Percentiles rank a stretch among this genome's conserved stretches.
phyloP scores from a whole-genome alignment of 2,888 invertebrate genomes.

The Sussaba pulchella region DNA sequence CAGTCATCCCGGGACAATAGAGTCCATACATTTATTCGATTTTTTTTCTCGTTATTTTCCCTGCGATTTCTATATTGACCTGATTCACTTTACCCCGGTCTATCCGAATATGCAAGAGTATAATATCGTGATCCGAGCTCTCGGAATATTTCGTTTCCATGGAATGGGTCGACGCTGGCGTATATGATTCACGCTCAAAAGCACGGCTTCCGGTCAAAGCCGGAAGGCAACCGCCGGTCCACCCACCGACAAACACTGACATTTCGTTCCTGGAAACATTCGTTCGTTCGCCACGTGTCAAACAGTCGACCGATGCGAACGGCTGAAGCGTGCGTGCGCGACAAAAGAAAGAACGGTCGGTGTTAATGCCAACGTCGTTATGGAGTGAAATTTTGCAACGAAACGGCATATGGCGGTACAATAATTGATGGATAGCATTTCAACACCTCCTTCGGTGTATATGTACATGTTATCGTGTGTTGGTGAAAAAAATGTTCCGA shows the following conservation, averaged over 20 bases:
- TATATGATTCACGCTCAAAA: constrained; percentile 52
- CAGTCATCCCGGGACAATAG: too few species aligned
- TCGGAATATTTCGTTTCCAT: constrained; percentile 38
- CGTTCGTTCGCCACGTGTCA: constrained; percentile 7
- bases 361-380: too few species aligned
- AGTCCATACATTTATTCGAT: not conserved
- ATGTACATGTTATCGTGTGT: too few species aligned
- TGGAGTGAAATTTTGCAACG: too few species aligned
- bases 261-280: constrained; percentile 6
- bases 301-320: too few species aligned
- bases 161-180: constrained; percentile 32
- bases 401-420: not conserved
- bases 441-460: too few species aligned
- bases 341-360: not conserved
- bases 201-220: constrained; percentile 34
- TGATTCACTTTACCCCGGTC: not conserved
- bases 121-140: not conserved
- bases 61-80: not conserved
- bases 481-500: too few species aligned
- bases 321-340: too few species aligned
- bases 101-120: not conserved
- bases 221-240: constrained; percentile 28
- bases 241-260: constrained; percentile 3
- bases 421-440: too few species aligned
- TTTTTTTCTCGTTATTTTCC: not conserved